Base-by-base conservation (phyloP, 2,888 invertebrate species). In the Belgica antarctica region DNA sequence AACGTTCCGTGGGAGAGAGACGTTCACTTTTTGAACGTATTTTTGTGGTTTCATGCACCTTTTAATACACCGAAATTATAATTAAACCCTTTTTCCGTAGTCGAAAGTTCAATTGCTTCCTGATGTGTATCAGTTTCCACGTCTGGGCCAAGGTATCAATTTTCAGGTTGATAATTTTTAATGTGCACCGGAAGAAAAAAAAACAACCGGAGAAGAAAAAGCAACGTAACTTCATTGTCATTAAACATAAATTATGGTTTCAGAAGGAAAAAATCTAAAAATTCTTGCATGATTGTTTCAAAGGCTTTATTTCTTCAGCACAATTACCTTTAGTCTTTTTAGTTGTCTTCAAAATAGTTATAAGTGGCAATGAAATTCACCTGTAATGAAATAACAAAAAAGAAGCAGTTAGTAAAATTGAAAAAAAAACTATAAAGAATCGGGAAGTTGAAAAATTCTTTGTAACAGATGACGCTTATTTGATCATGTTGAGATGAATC, bases 261-360 rank as follows among this genome's bases (percentile, higher is more conserved):
- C 34, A 15, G 7, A 15, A 8, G 17, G 17, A 57, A 57, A 22
- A 10, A 4, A 4, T 57, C 57, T 22, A 7, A 22, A 7, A 57
- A 22, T 17, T 17, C 46, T 12, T 46, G 46, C 46, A 46, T 12
- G 7, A 15, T 46, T 46, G 46, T 15, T 46, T 12, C 12, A 19
- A 52, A 22, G 52, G 17, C 4, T 2, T 12, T 46, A 3, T 15
- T 46, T 22, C 22, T n/a, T 25, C 28, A 27, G 17, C n/a, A 57
- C 15, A 61, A 61, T 61, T 61, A 61, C 61, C 27, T 41, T 41
- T 4, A 61, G 61, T 61, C 61, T 61, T 61, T 61, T 61, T 61
- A 25, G 24, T 27, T 27, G 8, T 61, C 22, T 52, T 19, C 22
- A 22, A 22, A 15, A 12, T 4, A 27, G 59, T 59, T 59, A 2